Evolutionary conservation across 2,113 vertebrate genomes (phyloP).

Genomic region (Ascaphus truei): DNA sequence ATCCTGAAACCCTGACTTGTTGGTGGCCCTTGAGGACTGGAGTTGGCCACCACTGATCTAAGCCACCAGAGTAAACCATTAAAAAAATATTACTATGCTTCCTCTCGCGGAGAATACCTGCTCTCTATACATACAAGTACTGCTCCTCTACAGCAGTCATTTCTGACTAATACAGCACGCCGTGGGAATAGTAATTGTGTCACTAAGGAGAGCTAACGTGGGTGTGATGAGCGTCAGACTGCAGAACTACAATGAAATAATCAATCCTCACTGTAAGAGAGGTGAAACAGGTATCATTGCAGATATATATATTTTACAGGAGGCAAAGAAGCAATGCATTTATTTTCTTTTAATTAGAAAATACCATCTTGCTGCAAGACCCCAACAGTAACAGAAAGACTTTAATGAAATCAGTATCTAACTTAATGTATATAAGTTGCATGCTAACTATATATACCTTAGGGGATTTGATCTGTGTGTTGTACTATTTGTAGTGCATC

Average conservation of each 20-base stretch:
- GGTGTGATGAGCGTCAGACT: neutral
- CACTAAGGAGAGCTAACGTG: slow-evolving; percentile 16
- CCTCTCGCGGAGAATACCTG: too few relatives aligned
- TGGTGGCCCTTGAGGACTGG: too few relatives aligned
- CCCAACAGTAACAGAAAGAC: neutral
- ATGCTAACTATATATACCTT: neutral
- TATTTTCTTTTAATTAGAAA: too few relatives aligned
- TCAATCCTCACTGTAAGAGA: neutral
- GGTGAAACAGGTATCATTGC: slow-evolving; percentile 1
- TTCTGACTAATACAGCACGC: neutral
- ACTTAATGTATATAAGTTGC: neutral
- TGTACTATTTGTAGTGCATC: too few relatives aligned
- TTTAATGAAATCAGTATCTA: neutral
- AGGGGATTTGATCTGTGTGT: too few relatives aligned
- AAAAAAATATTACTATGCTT: too few relatives aligned
- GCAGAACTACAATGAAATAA: neutral
- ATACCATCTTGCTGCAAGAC: neutral
- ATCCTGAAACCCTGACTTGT: too few relatives aligned
- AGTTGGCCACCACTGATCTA: too few relatives aligned
- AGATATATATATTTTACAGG: neutral
- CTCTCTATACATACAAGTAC: neutral
- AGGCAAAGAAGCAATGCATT: too few relatives aligned
- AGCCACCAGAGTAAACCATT: too few relatives aligned
- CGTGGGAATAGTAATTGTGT: neutral
- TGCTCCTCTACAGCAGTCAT: neutral